Percentiles rank a stretch among this genome's conserved stretches.
Conservation (phyloP, 2,113 vertebrate genomes). For the Aegotheles bennettii region DNA sequence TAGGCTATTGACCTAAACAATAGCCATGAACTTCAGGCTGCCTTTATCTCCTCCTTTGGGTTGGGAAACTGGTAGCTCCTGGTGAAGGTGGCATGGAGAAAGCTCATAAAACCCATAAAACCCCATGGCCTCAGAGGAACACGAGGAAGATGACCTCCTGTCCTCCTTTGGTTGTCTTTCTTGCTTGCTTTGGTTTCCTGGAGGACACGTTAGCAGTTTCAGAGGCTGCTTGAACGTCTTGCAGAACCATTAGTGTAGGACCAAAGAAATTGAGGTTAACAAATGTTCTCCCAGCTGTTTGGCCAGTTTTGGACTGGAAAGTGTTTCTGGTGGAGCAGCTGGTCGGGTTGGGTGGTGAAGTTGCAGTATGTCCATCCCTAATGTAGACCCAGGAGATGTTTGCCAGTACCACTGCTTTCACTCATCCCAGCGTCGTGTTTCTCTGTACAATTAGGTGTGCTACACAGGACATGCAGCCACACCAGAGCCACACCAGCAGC, state of each 20-base stretch:
- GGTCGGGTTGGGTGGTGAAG: neutral
- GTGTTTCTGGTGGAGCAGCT: neutral
- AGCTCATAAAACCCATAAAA: neutral
- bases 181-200: neutral
- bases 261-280: neutral
- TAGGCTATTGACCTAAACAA: slow-evolving; percentile 3
- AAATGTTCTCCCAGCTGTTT: neutral
- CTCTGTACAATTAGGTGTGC: neutral
- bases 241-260: neutral
- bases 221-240: neutral
- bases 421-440: rapidly evolving
- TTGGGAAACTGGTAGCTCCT: neutral
- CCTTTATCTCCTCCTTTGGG: neutral
- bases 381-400: neutral
- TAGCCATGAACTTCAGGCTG: neutral
- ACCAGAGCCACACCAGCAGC: neutral
- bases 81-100: neutral
- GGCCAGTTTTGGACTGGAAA: neutral
- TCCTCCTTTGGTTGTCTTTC: neutral
- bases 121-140: neutral
- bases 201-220: neutral
- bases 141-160: neutral
- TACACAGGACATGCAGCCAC: rapidly evolving
- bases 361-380: neutral
- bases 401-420: neutral